Base-by-base conservation (phyloP, 2,797 vertebrate genomes). In the Poeciliopsis paucimaculata region DNA sequence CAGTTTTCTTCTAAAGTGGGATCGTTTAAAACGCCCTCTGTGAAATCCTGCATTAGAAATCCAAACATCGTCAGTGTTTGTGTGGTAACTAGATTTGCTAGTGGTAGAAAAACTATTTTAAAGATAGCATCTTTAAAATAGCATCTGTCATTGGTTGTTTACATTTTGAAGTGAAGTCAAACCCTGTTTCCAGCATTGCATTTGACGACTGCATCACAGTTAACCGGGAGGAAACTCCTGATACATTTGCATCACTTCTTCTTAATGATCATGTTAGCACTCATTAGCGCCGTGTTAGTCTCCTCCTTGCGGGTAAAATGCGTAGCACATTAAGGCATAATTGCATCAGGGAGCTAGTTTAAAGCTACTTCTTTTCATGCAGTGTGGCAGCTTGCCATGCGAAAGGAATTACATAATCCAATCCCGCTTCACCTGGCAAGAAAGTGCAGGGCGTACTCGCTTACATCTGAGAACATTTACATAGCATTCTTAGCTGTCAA, bases 331-430 rank as follows among this genome's bases (percentile, higher is more conserved):
- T 26, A 31, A 72, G 28, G 18, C 71, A 16, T 28, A 57, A 6
- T 23, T 51, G 51, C n/a, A 18, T 70, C 36, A 79, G 31, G 8
- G 7, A 51, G 8, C 60, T 9, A 60, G 49, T 28, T 72, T 20
- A 28, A 66, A 31, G 23, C 49, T 5, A 1, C 46, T 60, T n/a
- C 41, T 70, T 79, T 64, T 85, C 53, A 66, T 31, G 5, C 47
- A 64, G 73, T 68, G 79, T 75, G 49, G 78, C 73, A 85, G 41
- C 28, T 73, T 55, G 55, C 78, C 85, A 90, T 88, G 85, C 87
- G 88, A 88, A 75, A 84, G 80, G 82, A 91, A 88, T 90, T 82
- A 28, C 18, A 84, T 84, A 53, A 83, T 84, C 81, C 80, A 90
- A 70, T 83, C 82, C 85, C 78, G 81, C 85, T 84, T 84, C 80